phyloP scores from a whole-genome alignment of 2,888 invertebrate genomes.

The Celastrina argiolus region DNA sequence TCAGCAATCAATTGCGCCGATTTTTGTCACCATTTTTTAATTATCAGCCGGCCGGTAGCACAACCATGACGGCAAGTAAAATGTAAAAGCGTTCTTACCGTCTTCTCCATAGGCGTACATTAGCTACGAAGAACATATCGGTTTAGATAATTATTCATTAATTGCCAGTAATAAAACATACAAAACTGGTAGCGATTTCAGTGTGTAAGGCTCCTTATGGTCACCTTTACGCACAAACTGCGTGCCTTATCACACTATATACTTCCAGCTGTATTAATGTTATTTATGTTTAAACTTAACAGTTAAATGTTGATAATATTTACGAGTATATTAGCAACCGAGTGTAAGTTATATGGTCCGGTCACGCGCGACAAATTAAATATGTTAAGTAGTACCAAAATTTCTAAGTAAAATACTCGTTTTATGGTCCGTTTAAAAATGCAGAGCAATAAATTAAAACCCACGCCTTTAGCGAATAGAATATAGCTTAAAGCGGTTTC shows the following conservation, averaged over 20 bases:
- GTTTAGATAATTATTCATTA: no score
- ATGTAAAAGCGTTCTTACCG: no score
- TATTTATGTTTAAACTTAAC: conserved; percentile 18
- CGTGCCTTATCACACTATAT: conserved; percentile 11
- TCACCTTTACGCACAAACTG: conserved; percentile 21
- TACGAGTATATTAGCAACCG: conserved; percentile 14
- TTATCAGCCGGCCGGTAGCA: no score
- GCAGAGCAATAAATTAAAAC: neutral
- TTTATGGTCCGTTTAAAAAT: neutral
- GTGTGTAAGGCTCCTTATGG: conserved; percentile 35
- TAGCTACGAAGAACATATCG: no score
- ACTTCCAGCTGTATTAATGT: conserved; percentile 12
- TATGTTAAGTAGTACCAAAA: neutral
- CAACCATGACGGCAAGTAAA: no score
- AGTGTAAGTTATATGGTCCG: neutral
- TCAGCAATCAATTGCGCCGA: no score
- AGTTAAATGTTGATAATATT: conserved; percentile 19
- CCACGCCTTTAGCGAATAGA: neutral
- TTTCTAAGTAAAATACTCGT: neutral
- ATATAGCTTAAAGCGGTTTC: no score
- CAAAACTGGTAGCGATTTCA: neutral
- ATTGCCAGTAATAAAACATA: no score
- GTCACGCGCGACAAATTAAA: neutral
- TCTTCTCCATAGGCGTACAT: no score
- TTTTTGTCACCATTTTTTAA: no score